A percentile compares a stretch with the other conserved stretches of the same genome.
These are phyloP conservation scores for Amphipyra tragopoginis DNA, from an alignment of 2,888 invertebrate species.

Conservation along the genomic window DNA sequence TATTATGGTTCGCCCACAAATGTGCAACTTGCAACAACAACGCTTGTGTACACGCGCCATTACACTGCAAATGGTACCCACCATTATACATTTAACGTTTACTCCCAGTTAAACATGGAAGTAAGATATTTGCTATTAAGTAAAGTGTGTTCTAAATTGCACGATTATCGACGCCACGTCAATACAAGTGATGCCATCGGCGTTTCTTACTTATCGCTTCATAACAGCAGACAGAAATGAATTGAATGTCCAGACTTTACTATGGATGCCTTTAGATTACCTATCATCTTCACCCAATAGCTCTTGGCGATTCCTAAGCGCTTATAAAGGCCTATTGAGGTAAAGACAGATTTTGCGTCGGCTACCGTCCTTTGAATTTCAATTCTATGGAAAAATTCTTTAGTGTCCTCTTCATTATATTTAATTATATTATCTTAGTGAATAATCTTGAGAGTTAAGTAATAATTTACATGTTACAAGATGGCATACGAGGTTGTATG, in stretches of 20 bases:
- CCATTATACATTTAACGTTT: constrained; percentile 39
- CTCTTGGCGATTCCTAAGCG: constrained; percentile 18
- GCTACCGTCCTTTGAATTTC: constrained; percentile 13
- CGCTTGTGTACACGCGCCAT: too few relatives aligned
- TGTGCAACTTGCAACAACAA: too few relatives aligned
- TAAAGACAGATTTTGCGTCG: constrained; percentile 14
- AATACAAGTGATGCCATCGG: constrained; percentile 21
- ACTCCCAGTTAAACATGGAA: constrained; percentile 38
- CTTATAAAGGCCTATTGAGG: constrained; percentile 13
- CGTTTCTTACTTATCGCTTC: constrained; percentile 38
- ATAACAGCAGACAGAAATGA: constrained; percentile 33
- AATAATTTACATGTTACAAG: constrained; percentile 15
- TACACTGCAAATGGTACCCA: constrained; percentile 4
- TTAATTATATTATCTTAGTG: constrained; percentile 24
- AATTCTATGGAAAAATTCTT: constrained; percentile 4
- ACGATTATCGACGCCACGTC: constrained; percentile 35
- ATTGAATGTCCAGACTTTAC: constrained; percentile 31
- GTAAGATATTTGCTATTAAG: constrained; percentile 51
- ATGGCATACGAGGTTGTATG: constrained; percentile 9
- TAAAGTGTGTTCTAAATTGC: constrained; percentile 55
- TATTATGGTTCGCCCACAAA: too few relatives aligned
- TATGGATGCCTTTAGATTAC: constrained; percentile 18
- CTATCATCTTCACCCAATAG: constrained; percentile 37
- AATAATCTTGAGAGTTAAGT: constrained; percentile 26
- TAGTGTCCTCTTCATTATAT: constrained; percentile 1